Percentiles rank a stretch among this genome's conserved stretches.
Conservation (phyloP, 2,113 vertebrate species). For the Nestor notabilis region DNA sequence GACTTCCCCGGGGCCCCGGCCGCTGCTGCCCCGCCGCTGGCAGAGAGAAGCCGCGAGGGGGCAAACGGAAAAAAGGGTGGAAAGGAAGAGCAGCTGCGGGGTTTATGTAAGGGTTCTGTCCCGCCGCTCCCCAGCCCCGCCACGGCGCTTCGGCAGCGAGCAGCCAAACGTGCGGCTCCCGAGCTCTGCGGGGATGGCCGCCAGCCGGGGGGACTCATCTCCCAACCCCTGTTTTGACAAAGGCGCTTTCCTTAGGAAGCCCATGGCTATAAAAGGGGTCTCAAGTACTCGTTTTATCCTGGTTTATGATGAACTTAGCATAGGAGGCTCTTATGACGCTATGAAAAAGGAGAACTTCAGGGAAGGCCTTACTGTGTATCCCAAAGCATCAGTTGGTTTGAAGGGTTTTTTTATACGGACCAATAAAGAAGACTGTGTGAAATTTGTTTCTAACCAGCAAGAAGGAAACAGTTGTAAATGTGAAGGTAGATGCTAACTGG, state of each 20-base stretch:
- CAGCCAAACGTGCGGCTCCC: not conserved
- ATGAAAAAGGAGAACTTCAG: not conserved
- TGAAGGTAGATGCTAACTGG: not conserved
- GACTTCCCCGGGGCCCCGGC: not conserved
- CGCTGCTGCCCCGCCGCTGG: not conserved
- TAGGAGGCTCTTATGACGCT: accelerated
- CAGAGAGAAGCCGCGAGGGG: no score
- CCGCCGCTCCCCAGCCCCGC: not conserved
- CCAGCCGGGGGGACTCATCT: not conserved
- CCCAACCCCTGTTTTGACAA: not conserved
- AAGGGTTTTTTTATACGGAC: accelerated
- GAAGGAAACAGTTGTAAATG: not conserved
- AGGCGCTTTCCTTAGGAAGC: not conserved
- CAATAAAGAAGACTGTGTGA: not conserved
- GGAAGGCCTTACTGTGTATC: not conserved
- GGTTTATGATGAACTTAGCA: not conserved
- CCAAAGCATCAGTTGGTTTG: not conserved
- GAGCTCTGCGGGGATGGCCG: accelerated
- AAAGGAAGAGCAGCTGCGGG: not conserved
- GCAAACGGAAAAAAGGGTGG: accelerated
- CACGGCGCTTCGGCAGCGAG: not conserved
- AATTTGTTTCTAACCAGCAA: not conserved
- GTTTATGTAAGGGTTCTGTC: accelerated
- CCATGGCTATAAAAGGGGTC: not conserved
- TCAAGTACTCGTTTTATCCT: not conserved